Percentiles rank a stretch among this genome's conserved stretches.
Conservation (phyloP, 2,797 vertebrate species). For the Acrocephalus scirpaceus region DNA sequence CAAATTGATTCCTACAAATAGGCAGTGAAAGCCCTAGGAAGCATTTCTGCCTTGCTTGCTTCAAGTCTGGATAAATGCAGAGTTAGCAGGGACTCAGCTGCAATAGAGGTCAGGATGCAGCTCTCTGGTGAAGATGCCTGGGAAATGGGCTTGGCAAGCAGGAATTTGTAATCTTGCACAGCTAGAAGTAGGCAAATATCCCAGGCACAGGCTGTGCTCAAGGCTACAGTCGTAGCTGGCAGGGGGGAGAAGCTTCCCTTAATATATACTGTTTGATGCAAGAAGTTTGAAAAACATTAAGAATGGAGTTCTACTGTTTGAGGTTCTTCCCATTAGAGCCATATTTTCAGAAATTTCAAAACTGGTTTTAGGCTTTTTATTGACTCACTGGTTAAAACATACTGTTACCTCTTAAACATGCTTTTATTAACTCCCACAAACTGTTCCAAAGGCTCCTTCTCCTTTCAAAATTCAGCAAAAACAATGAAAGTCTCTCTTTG, state of each 20-base stretch:
- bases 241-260: not conserved
- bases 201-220: not conserved
- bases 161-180: not conserved
- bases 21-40: constrained; percentile 9
- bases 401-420: not conserved
- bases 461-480: not conserved
- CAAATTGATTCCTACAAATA: not conserved
- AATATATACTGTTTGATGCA: not conserved
- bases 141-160: constrained; percentile 7
- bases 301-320: not conserved
- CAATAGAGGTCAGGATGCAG: constrained; percentile 17
- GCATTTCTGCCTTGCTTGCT: constrained; percentile 3
- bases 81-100: constrained; percentile 14
- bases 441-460: not conserved
- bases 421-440: not conserved
- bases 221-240: not conserved
- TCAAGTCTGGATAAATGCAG: constrained; percentile 13
- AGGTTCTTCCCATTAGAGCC: not conserved
- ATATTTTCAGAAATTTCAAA: not conserved
- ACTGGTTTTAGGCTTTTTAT: not conserved
- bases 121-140: not conserved
- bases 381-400: not conserved
- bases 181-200: not conserved
- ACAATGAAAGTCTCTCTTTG: not conserved
- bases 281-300: not conserved